Evolutionary conservation across 64 coral and sea anemone species (phyloP), one percentile per base, ranked within the genome.

Genomic region (Stichodactyla helianthus): DNA sequence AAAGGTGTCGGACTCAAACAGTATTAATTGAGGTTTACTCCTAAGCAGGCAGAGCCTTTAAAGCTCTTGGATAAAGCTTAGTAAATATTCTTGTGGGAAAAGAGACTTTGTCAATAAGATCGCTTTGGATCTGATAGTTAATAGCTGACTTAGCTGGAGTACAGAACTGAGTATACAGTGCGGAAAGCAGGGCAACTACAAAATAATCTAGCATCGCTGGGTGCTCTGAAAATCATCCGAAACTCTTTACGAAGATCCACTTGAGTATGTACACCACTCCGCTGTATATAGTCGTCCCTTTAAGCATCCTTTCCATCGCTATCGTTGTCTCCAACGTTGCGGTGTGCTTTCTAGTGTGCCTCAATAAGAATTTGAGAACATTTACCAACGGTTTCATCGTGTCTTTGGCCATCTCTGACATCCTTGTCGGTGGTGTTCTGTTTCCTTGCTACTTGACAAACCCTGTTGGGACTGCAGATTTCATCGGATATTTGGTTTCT

Each of bases 311-410:
- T 16, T 27, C 71, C 54, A 80, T 91, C 52, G 14, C 77, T 10
- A 86, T 91, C 50, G 89, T 91, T 8, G 25, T 87, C 6, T 55
- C 31, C 15, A 91, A 91, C 84, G 26, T 86, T 51, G 50, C 77
- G 6, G 84, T 91, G 20, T 86, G 89, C 27, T 58, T 8, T 12
- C 79, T 91, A 8, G 89, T 87, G 44, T 60, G 14, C 22, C 13
- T 62, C 5, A 86, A 86, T 52, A 91, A 81, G 77, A 55, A 22
- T 44, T 76, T 80, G 13, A 64, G 89, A 51, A 86, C 89, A 77
- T 71, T 31, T 22, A 86, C 89, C 0, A 91, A 91, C 50, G 84
- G 89, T 20, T 86, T 91, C 15, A 74, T 91, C 35, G 89, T 91
- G 55, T 91, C 89, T 2, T 77, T 91, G 18, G 89, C 89, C 57